Evolutionary conservation across 2,797 vertebrate genomes (phyloP).

Genomic region (Coregonus sp.): DNA sequence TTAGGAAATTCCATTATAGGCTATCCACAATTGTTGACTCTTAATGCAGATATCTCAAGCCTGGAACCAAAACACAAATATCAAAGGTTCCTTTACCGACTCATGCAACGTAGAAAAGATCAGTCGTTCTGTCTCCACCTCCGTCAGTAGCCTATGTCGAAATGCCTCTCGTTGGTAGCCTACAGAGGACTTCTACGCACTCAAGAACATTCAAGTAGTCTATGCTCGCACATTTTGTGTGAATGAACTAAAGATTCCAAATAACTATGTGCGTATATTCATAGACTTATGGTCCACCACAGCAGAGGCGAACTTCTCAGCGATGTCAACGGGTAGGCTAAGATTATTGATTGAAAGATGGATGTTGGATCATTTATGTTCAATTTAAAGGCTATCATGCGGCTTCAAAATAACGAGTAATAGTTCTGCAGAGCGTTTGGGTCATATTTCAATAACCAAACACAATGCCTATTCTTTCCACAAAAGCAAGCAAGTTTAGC

Average conservation of each 20-base stretch:
- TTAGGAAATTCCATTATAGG: not conserved
- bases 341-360: not conserved
- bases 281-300: not conserved
- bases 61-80: conserved; percentile 17
- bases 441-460: not conserved
- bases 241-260: not conserved
- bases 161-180: conserved; percentile 20
- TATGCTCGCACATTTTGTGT: not conserved
- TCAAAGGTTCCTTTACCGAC: conserved; percentile 34
- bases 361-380: not conserved
- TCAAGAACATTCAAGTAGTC: not conserved
- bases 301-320: not conserved
- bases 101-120: conserved; percentile 39
- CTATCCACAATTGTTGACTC: conserved; percentile 11
- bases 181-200: conserved; percentile 4
- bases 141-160: conserved; percentile 42
- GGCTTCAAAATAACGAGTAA: not conserved
- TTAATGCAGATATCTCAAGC: conserved; percentile 3
- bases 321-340: not conserved
- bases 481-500: not conserved
- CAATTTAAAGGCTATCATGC: not conserved
- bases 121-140: conserved; percentile 36
- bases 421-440: not conserved
- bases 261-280: not conserved
- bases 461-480: not conserved